Conservation (phyloP, 2,113 vertebrate species). For the Phaethornis superciliosus region DNA sequence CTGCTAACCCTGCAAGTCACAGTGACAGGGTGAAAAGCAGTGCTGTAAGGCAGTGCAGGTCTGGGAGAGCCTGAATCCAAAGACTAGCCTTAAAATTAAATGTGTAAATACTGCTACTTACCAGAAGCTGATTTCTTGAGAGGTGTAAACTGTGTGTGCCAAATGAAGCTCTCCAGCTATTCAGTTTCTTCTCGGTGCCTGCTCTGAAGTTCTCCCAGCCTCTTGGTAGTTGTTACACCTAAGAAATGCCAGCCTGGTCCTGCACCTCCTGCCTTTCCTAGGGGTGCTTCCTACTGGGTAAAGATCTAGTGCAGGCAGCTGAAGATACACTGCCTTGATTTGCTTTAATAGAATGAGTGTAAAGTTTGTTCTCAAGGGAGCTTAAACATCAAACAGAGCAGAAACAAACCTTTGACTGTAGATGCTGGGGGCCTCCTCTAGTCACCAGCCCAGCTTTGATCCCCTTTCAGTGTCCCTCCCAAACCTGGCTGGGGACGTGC, state of each 20-base stretch:
- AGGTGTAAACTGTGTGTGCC: rapidly evolving
- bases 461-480: background rate
- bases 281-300: rapidly evolving
- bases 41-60: rapidly evolving
- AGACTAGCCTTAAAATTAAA: background rate
- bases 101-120: rapidly evolving
- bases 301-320: background rate
- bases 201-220: background rate
- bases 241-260: background rate
- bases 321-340: rapidly evolving
- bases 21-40: background rate
- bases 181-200: rapidly evolving
- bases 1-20: rapidly evolving
- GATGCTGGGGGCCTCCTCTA: rapidly evolving
- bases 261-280: rapidly evolving
- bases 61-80: background rate
- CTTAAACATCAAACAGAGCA: background rate
- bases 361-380: rapidly evolving
- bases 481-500: rapidly evolving
- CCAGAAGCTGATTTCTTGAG: background rate
- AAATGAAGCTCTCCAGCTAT: rapidly evolving
- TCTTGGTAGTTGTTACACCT: rapidly evolving
- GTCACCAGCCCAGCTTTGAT: rapidly evolving
- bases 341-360: rapidly evolving
- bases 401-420: too few relatives aligned